Evolutionary conservation across 2,797 vertebrate genomes (phyloP), one percentile per base, ranked within the genome.

Genomic region (Cottoperca gobio): DNA sequence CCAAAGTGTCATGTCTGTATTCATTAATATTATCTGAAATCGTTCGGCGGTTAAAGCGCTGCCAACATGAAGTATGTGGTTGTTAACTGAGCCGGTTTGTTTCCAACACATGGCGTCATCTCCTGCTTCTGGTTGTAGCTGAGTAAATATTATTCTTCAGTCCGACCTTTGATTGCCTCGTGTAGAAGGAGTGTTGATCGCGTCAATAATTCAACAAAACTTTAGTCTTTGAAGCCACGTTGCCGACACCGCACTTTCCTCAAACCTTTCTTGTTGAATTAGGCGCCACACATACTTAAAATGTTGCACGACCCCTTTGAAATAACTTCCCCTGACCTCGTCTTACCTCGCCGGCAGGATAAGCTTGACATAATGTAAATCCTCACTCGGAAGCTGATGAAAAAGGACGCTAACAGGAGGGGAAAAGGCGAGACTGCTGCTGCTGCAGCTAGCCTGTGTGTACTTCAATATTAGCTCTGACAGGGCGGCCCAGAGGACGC

Each of bases 401-500:
- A 86, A 89, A 83, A 70, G 85, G 82, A 83, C 3, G 67, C 76
- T 86, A 89, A 91, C 80, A 31, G 76, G 86, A 78, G 81, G 79
- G 73, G 83, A 86, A 71, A 72, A 75, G 75, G 55, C 83, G 17
- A 26, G 62, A 71, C 60, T 69, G 84, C 86, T 78, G 88, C 86
- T 88, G 72, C 84, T 81, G 71, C 85, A 63, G 86, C 85, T 89
- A 79, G 89, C 84, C 60, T 2, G 70, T 43, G 70, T 93, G 92
- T 94, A 83, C 88, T 84, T 73, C 82, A 87, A 90, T 92, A 95
- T 95, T 78, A 91, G 88, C 91, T 86, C 77, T 94, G 95, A 93
- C 94, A 93, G 91, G 76, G 66, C 62, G 72, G 78, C 94, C 91
- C 93, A 70, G 70, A 93, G 93, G 94, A 95, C 76, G 55, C 55